Percentiles rank a stretch among this genome's conserved stretches.
phyloP scores from a whole-genome alignment of 2,888 invertebrate genomes.

The Dynastes grantii region DNA sequence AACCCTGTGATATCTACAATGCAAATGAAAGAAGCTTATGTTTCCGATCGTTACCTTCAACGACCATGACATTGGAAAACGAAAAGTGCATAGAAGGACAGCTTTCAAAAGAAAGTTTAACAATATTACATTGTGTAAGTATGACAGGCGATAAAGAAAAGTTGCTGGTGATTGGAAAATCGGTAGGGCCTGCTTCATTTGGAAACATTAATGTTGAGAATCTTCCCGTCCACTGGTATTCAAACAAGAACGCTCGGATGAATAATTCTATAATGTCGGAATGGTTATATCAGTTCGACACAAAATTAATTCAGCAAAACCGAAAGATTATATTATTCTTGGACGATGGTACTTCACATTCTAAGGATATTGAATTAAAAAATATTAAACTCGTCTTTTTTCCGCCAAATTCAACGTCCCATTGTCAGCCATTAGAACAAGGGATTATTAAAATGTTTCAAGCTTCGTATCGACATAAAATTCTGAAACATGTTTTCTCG shows the following conservation, averaged over 20 bases:
- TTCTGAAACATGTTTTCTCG: neutral
- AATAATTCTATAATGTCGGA: conserved; percentile 4
- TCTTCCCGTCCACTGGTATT: neutral
- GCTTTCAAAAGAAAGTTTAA: neutral
- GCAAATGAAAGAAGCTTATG: neutral
- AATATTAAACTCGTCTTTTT: neutral
- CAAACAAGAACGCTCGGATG: neutral
- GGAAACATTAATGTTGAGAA: neutral
- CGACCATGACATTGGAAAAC: neutral
- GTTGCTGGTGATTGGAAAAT: conserved; percentile 4
- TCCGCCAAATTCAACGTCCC: conserved; percentile 7
- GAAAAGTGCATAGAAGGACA: neutral
- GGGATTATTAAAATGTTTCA: neutral
- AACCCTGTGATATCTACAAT: neutral
- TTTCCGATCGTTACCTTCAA: neutral
- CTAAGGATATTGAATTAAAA: neutral
- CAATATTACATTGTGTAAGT: conserved; percentile 11
- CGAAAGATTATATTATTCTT: neutral
- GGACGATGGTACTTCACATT: neutral
- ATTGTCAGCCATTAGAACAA: neutral
- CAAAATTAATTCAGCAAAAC: conserved; percentile 4
- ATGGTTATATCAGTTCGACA: neutral
- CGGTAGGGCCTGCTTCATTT: neutral
- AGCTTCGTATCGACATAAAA: neutral
- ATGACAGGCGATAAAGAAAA: conserved; percentile 2